phyloP scores from a whole-genome alignment of 64 coral and sea anemone species.

The Platygyra sinensis region DNA sequence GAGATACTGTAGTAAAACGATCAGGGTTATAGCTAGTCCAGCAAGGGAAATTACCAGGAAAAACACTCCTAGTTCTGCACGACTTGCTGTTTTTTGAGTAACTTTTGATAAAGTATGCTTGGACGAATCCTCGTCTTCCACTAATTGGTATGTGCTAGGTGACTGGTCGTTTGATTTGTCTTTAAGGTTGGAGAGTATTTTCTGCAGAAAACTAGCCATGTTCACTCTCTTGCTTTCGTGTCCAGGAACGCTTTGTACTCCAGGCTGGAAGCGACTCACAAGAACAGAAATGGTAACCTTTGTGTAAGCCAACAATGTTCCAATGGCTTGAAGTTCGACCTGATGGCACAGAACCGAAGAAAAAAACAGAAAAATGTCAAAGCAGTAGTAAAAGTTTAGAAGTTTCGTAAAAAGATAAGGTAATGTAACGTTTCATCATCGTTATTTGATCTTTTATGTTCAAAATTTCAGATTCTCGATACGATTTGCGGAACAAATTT shows the following conservation, averaged over 20 bases:
- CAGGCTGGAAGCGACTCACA: slow-evolving; percentile 18
- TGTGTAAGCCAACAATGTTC: slow-evolving; percentile 18
- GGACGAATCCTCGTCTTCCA: not conserved
- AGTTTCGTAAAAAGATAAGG: not conserved
- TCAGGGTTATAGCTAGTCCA: not conserved
- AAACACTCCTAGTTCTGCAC: slow-evolving; percentile 17
- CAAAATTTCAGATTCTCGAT: no score
- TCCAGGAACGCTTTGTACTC: slow-evolving; percentile 7
- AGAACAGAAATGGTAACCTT: slow-evolving; percentile 37
- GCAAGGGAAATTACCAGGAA: not conserved
- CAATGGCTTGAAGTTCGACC: slow-evolving; percentile 4
- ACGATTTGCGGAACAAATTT: no score
- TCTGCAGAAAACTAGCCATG: not conserved
- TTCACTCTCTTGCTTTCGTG: not conserved
- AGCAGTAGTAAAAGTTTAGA: not conserved
- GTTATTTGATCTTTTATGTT: no score
- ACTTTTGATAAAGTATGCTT: not conserved
- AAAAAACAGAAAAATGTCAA: not conserved
- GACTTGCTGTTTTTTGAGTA: slow-evolving; percentile 11
- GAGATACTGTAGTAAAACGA: not conserved
- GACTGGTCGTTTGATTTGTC: not conserved
- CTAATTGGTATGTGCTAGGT: not conserved
- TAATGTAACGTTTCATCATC: no score
- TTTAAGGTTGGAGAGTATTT: not conserved
- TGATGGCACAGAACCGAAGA: not conserved